Conservation (phyloP, 64 coral and sea anemone genomes). For the Hydrozoanthus tunicans region DNA sequence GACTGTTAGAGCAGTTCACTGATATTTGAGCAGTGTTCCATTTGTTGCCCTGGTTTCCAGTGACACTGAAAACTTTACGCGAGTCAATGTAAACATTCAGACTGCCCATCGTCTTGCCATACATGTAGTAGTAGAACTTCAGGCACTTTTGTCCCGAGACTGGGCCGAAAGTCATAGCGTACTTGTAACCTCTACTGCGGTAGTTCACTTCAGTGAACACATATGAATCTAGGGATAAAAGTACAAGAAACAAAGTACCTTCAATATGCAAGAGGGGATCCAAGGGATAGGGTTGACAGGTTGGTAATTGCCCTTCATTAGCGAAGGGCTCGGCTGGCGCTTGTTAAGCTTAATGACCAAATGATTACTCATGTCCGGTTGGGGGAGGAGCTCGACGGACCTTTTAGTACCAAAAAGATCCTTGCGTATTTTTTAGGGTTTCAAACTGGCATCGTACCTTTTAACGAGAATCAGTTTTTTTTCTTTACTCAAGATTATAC, state of each 20-base stretch:
- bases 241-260: neutral
- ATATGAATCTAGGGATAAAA: neutral
- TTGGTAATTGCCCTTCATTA: no score
- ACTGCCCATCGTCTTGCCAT: conserved; percentile 12
- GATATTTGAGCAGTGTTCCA: conserved; percentile 31
- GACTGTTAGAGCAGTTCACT: conserved; percentile 1
- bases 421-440: no score
- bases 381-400: no score
- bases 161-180: conserved; percentile 2
- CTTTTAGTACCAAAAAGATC: no score
- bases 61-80: conserved; percentile 1
- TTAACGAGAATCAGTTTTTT: no score
- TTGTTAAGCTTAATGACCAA: no score
- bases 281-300: no score
- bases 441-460: no score
- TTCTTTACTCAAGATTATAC: no score
- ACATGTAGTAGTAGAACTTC: conserved; percentile 27
- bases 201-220: conserved; percentile 18
- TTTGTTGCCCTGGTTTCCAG: conserved; percentile 13
- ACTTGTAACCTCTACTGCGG: neutral
- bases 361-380: no score
- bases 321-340: no score
- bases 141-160: conserved; percentile 20
- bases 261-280: no score
- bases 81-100: conserved; percentile 13